A percentile compares a stretch with the other conserved stretches of the same genome.
phyloP scores from a whole-genome alignment of 2,113 vertebrate genomes.

The Struthio camelus region DNA sequence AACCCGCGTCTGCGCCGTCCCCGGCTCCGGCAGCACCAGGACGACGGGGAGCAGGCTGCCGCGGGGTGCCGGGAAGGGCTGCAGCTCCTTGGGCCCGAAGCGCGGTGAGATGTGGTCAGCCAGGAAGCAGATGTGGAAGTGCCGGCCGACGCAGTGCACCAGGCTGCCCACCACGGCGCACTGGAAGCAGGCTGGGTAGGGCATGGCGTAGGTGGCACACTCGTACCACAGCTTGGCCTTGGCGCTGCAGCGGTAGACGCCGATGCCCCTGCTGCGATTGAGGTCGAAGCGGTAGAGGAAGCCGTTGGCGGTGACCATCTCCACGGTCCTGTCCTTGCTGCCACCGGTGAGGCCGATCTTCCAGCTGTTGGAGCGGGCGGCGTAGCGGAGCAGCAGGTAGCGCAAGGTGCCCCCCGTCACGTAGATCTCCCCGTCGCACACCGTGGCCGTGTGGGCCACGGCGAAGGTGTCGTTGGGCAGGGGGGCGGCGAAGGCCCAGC shows the following conservation, averaged over 20 bases:
- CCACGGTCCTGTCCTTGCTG: constrained; percentile 77
- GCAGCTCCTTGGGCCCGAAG: constrained; percentile 79
- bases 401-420: constrained; percentile 87
- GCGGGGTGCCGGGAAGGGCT: constrained; percentile 75
- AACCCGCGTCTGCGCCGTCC: constrained; percentile 73
- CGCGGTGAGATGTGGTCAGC: constrained; percentile 85
- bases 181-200: constrained; percentile 76
- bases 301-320: constrained; percentile 80
- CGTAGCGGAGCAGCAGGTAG: constrained; percentile 85
- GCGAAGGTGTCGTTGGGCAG: constrained; percentile 90
- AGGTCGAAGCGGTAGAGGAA: constrained; percentile 92
- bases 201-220: constrained; percentile 73
- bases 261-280: constrained; percentile 79
- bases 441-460: constrained; percentile 86
- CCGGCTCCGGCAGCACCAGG: constrained; percentile 78
- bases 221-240: constrained; percentile 88
- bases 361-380: constrained; percentile 79
- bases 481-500: constrained; percentile 86
- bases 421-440: constrained; percentile 84
- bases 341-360: constrained; percentile 65
- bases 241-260: constrained; percentile 85
- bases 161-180: constrained; percentile 75
- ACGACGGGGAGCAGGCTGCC: constrained; percentile 83
- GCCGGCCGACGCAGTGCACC: constrained; percentile 84
- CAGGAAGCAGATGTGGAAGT: constrained; percentile 81